Evolutionary conservation across 2,888 invertebrate genomes (phyloP), one percentile per base, ranked within the genome.

Genomic region (Heliconius aoede): DNA sequence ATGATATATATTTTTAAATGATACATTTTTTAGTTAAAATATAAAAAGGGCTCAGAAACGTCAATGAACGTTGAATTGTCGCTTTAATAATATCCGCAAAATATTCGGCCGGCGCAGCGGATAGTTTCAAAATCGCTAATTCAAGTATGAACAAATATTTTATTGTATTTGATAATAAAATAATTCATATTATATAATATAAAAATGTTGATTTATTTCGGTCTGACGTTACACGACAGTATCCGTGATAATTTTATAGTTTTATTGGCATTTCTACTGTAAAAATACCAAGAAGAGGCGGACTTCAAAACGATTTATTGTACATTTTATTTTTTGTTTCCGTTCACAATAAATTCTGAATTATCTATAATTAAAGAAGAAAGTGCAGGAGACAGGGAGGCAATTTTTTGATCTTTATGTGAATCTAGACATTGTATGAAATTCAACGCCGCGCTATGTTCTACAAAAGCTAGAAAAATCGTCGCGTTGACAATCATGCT

Each of bases 221-320:
- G 86, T 85, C 85, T 82, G 84, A 86, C 88, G 86, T 84, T 87
- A 88, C 86, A 88, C 85, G 88, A 87, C 87, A 85, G 85, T 87
- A 86, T 85, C 83, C 85, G 89, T 86, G 88, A 90, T 91, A 91
- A 91, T 91, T 89, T 93, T 86, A 93, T 92, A 92, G 92, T 93
- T 93, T 92, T 93, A 93, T 93, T 88, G 87, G 88, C 85, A 87
- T 88, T 85, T 85, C 83, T 83, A 82, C 76, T 81, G 82, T 86
- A 83, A 85, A 85, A 90, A 90, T 90, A 91, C 88, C 89, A 89
- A 87, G 89, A 89, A 89, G 87, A 90, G 87, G 87, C 89, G 88
- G 85, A 84, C 83, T 81, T 81, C 81, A 80, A 79, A 80, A 86
- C 86, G 86, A 93, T 91, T 93, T 93, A 93, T 92, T 87, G 86